Percentiles rank a stretch among this genome's conserved stretches.
These are phyloP conservation scores for Paracyclopina nana DNA, from an alignment of 1,140 invertebrate genomes.

Conservation along the genomic window DNA sequence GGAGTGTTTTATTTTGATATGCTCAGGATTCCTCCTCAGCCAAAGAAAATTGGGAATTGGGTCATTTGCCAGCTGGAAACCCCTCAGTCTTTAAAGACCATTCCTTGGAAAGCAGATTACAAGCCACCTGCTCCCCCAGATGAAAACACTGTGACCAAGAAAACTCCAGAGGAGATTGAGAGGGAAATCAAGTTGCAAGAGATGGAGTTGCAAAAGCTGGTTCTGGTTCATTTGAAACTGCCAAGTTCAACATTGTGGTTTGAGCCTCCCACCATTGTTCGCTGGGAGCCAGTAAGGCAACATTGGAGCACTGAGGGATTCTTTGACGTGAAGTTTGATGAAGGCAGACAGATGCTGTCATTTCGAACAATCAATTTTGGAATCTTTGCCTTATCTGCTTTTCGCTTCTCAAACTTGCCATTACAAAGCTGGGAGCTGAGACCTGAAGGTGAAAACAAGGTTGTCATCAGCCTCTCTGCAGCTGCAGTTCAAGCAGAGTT, in stretches of 20 bases:
- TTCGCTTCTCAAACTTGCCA: conserved; percentile 12
- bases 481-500: conserved; percentile 16
- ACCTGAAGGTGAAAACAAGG: conserved; percentile 4
- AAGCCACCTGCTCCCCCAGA: conserved; percentile 7
- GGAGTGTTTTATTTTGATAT: conserved; percentile 12
- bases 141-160: conserved; percentile 7
- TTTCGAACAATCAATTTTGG: conserved; percentile 11
- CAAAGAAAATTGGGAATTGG: conserved; percentile 13
- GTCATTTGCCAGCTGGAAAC: conserved; percentile 14
- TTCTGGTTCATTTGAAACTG: conserved; percentile 12
- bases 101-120: conserved; percentile 13
- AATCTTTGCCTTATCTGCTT: conserved; percentile 12
- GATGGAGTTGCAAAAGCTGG: conserved; percentile 11
- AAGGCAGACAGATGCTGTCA: conserved; percentile 12
- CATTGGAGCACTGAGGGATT: conserved; percentile 12
- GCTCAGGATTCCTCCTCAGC: conserved; percentile 12
- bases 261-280: conserved; percentile 13
- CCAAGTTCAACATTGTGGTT: conserved; percentile 9
- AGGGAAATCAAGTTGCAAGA: conserved; percentile 16
- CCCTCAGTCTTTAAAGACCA: conserved; percentile 5
- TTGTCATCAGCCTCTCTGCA: conserved; percentile 9
- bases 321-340: conserved; percentile 11
- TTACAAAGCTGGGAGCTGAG: conserved; percentile 15
- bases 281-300: conserved; percentile 4
- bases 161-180: conserved; percentile 17